Evolutionary conservation across 2,797 vertebrate species (phyloP), one percentile per base, ranked within the genome.

Genomic region (Phylloscopus collybita): DNA sequence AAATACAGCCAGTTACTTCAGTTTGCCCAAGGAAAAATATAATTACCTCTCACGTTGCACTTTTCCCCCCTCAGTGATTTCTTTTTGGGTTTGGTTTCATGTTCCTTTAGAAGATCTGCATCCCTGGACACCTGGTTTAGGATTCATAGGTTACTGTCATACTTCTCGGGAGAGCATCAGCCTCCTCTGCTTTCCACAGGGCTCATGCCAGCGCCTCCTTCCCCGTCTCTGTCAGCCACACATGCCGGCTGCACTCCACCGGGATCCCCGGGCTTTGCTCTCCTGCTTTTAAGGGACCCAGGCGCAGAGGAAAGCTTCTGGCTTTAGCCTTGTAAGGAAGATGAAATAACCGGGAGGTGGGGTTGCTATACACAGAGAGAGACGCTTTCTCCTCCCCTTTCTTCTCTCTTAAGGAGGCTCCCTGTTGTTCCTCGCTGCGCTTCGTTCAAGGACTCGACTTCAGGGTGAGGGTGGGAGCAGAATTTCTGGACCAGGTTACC

Each of bases 301-400:
- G 85, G 80, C 78, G 10, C 74, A 62, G 88, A 86, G 93, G 93
- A 93, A 88, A 96, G 92, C 88, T 30, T 47, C 92, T 82, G 18
- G 75, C 97, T 95, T 79, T 94, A 95, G 95, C 97, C 97, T 97
- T 95, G 75, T 95, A 97, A 97, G 97, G 97, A 94, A 97, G 91
- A 96, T 94, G 95, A 90, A 96, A 88, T 83, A 90, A 90, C 22
- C 17, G 10, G 79, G 95, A 92, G 96, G 96, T 72, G 97, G 96
- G 83, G 96, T 90, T 95, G 80, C 51, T 76, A 30, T 6, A 19
- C 47, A 45, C 89, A 5, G 80, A 45, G 72, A 80, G 67, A 66
- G 45, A 44, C 25, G 66, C 57, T 92, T 75, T 73, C 73, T 85
- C 93, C 97, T 93, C 95, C 96, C 95, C 72, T 91, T 76, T n/a